Evolutionary conservation across 2,888 invertebrate genomes (phyloP).

Genomic region (Byasa hedistus): DNA sequence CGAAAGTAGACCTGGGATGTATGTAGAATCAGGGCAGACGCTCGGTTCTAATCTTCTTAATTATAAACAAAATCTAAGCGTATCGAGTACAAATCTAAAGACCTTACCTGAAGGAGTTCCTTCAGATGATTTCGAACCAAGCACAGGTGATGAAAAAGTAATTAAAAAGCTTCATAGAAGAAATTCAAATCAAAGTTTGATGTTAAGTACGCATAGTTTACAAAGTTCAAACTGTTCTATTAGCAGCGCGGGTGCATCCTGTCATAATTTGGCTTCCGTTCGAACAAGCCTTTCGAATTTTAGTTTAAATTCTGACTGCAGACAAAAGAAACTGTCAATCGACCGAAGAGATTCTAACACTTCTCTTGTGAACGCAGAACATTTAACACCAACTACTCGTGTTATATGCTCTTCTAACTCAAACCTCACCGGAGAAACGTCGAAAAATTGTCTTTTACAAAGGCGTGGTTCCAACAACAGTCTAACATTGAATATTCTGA

Average conservation of each 20-base stretch:
- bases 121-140: constrained; percentile 81
- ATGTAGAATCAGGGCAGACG: constrained; percentile 54
- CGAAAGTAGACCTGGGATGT: constrained; percentile 49
- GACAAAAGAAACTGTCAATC: constrained; percentile 83
- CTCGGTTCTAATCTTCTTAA: constrained; percentile 80
- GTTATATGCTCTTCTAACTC: constrained; percentile 76
- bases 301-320: constrained; percentile 63
- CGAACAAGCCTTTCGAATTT: constrained; percentile 73
- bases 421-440: constrained; percentile 60
- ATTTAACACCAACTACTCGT: constrained; percentile 62
- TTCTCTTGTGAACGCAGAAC: constrained; percentile 84
- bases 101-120: constrained; percentile 86
- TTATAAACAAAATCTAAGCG: constrained; percentile 82
- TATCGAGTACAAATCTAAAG: constrained; percentile 85
- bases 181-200: constrained; percentile 82
- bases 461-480: constrained; percentile 93
- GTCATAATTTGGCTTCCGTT: constrained; percentile 67
- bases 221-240: constrained; percentile 79
- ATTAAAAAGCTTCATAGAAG: constrained; percentile 77
- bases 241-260: constrained; percentile 67
- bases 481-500: constrained; percentile 87
- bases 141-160: constrained; percentile 66
- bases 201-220: constrained; percentile 76
- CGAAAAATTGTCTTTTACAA: constrained; percentile 85
- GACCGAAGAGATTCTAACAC: constrained; percentile 93